Base-by-base conservation (phyloP, 2,797 vertebrate genomes). In the Platyrinchus mystaceus region DNA sequence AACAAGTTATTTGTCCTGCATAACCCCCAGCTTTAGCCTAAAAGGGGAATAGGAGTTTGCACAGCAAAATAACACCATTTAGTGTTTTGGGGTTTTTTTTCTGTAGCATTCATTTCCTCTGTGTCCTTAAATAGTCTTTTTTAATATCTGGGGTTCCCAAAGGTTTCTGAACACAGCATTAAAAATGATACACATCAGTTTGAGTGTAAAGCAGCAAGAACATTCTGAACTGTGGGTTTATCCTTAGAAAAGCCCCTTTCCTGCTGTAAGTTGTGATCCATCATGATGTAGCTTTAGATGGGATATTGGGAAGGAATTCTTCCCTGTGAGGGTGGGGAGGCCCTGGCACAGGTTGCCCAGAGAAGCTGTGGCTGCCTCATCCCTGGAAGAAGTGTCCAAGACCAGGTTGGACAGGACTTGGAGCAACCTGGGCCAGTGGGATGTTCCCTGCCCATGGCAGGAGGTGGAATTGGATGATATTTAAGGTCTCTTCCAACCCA, bases 381-480 rank as follows among this genome's bases (percentile, higher is more conserved):
- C 76, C 76, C 60, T 87, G 77, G 46, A 1, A 67, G 46, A 1
- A 67, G 30, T 74, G 69, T 1, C 76, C 85, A 32, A 53, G 60
- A 59, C 28, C 50, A 30, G 50, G 17, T 12, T 52, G 50, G 50
- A 30, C 1, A 3, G 28, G 28, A 4, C 28, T 52, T 30, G 28
- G 28, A 52, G 28, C 66, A 58, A 0, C 24, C 52, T 78, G 73
- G 14, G 30, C 7, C 7, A 36, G 52, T 24, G 59, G 12, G 0
- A 78, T 15, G 10, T 59, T 66, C 59, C 66, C 34, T 55, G 34
- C 41, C 37, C 12, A 2, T 47, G 41, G 77, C 15, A 52, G n/a
- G 43, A 27, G 3, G 6, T 41, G 32, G 10, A 0, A 28, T 2
- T 17, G 2, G n/a, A 1, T 77, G 43, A 0, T 1, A 7, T 56